Evolutionary conservation across 2,797 vertebrate genomes (phyloP), one percentile per base, ranked within the genome.

Genomic region (Dryobates pubescens): DNA sequence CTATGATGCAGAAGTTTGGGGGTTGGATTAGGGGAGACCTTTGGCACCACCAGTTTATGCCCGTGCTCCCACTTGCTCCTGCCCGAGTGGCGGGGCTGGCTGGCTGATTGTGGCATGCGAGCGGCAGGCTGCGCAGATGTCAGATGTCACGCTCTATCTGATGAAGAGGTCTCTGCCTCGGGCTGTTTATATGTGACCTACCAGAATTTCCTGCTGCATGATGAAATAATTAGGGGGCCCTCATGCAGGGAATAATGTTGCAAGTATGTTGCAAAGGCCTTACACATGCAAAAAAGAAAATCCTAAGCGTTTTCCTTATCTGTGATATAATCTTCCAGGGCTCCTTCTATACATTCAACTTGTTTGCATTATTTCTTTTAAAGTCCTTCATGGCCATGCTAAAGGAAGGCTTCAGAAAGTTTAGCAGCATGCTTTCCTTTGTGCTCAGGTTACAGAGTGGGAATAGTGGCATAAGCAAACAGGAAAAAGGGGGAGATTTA

Each of bases 161-260:
- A 98, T 98, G 97, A 97, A 97, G 97, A 97, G 97, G 97, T 97
- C 97, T 96, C 96, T 97, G 97, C 97, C 97, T 98, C 86, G 3
- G 97, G 98, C 97, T 98, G 98, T 98, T 98, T 98, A 98, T 97
- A 97, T 98, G 97, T 97, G 97, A 97, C 97, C 98, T 97, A 98
- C 98, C 98, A 98, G 98, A 98, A 98, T 98, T 98, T 98, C 98
- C 98, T 98, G 98, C 98, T 97, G 97, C 98, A 98, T 98, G 98
- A 98, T 98, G 98, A 98, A 98, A 98, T 98, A 98, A 98, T 98
- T 98, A 98, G 96, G 98, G 97, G 98, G 97, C 97, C 97, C 93
- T 97, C 94, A 82, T 95, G 93, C 93, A 97, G 96, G 97, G 97
- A 98, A 95, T 95, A 97, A 95, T 90, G 96, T 95, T 98, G 96